A percentile compares a stretch with the other conserved stretches of the same genome.
Conservation (phyloP, 2,113 vertebrate species). For the Plestiodon gilberti region DNA sequence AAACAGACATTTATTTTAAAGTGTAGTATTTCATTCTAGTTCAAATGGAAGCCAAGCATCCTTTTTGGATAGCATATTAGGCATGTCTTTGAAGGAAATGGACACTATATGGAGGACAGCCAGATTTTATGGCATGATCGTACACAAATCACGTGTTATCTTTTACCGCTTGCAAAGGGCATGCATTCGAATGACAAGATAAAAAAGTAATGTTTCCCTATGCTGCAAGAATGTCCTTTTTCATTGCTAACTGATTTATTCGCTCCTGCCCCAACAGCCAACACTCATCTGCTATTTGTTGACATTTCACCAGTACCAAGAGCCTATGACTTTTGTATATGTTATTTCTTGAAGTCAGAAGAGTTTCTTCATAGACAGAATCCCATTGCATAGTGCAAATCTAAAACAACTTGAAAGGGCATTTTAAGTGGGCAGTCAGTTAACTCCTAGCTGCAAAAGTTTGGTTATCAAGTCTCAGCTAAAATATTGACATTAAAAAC, state of each 20-base stretch:
- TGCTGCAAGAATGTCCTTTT: not conserved
- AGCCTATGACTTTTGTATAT: not conserved
- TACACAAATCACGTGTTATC: not conserved
- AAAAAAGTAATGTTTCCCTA: not conserved
- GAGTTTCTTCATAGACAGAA: not conserved
- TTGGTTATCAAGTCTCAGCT: not conserved
- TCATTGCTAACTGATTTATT: not conserved
- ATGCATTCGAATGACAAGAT: not conserved
- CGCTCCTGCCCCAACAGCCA: not conserved
- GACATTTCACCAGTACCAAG: not conserved
- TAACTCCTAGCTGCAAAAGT: not conserved
- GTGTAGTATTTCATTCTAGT: not conserved
- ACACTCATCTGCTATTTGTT: not conserved
- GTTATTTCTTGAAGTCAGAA: not conserved
- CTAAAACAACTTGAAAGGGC: not conserved
- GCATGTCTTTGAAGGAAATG: not conserved
- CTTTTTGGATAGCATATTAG: not conserved
- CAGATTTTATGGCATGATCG: not conserved
- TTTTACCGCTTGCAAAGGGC: not conserved
- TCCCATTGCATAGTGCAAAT: not conserved
- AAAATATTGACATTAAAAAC: not conserved
- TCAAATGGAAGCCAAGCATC: not conserved
- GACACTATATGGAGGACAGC: not conserved
- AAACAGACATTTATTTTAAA: no score
- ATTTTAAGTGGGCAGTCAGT: not conserved